phyloP scores from a whole-genome alignment of 2,888 invertebrate species.

The Parthenolecanium corni region DNA sequence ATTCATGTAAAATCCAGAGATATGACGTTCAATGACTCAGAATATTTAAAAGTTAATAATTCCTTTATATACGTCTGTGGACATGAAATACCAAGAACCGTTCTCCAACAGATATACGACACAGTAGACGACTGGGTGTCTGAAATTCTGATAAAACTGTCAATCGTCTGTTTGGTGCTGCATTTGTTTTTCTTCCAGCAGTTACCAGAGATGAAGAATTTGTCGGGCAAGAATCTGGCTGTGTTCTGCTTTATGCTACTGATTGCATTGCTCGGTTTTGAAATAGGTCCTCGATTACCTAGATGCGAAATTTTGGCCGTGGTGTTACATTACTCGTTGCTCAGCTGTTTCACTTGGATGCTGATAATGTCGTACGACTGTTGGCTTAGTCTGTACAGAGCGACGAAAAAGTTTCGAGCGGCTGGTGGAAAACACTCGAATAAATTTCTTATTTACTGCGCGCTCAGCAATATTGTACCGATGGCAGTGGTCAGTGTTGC shows the following conservation, averaged over 20 bases:
- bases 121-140: neutral
- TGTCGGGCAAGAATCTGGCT: constrained; percentile 44
- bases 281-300: constrained; percentile 37
- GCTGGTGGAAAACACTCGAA: constrained; percentile 38
- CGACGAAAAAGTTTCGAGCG: constrained; percentile 41
- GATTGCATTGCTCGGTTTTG: constrained; percentile 41
- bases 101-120: neutral
- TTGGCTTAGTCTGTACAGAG: constrained; percentile 40
- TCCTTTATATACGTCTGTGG: neutral
- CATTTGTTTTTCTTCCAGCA: constrained; percentile 42
- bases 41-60: neutral
- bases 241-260: constrained; percentile 42
- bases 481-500: constrained; percentile 38
- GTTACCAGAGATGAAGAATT: constrained; percentile 42
- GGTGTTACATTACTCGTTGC: constrained; percentile 42
- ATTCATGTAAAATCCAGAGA: neutral
- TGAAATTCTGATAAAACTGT: constrained; percentile 33
- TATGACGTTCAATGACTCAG: neutral
- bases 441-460: constrained; percentile 40
- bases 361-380: constrained; percentile 44
- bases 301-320: constrained; percentile 38
- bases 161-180: constrained; percentile 40
- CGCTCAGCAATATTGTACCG: constrained; percentile 40
- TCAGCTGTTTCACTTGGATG: constrained; percentile 47
- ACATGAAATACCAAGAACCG: neutral